Evolutionary conservation across 2,888 invertebrate species (phyloP).

Genomic region (Oscheius sp.): DNA sequence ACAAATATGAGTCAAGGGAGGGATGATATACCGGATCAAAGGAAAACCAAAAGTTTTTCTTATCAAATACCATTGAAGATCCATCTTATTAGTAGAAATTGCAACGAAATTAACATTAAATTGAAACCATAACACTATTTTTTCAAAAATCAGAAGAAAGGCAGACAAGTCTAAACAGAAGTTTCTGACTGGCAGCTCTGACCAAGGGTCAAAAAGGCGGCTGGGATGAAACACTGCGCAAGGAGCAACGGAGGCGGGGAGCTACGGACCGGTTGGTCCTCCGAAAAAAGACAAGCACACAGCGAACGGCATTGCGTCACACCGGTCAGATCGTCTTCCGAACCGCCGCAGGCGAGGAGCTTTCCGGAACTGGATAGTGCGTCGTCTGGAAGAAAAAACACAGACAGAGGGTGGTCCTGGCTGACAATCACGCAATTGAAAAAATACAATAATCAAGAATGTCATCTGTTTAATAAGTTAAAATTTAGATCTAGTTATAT

Average conservation of each 20-base stretch:
- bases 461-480: neutral
- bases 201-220: constrained; percentile 25
- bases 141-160: neutral
- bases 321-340: constrained; percentile 26
- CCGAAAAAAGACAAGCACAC: constrained; percentile 30
- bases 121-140: no score
- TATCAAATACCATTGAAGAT: no score
- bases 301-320: constrained; percentile 31
- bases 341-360: constrained; percentile 14
- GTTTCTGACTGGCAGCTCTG: neutral
- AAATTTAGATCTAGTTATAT: neutral
- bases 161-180: no score
- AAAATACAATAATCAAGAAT: neutral
- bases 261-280: constrained; percentile 27
- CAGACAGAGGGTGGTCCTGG: constrained; percentile 5
- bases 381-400: constrained; percentile 13
- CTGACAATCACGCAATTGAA: constrained; percentile 13
- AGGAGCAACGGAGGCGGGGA: constrained; percentile 18
- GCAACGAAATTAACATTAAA: no score
- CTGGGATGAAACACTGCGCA: constrained; percentile 25
- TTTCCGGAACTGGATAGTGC: constrained; percentile 18
- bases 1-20: constrained; percentile 28
- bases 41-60: neutral
- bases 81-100: no score
- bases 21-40: neutral